Conservation (phyloP, 2,113 vertebrate species). For the Chionis minor region DNA sequence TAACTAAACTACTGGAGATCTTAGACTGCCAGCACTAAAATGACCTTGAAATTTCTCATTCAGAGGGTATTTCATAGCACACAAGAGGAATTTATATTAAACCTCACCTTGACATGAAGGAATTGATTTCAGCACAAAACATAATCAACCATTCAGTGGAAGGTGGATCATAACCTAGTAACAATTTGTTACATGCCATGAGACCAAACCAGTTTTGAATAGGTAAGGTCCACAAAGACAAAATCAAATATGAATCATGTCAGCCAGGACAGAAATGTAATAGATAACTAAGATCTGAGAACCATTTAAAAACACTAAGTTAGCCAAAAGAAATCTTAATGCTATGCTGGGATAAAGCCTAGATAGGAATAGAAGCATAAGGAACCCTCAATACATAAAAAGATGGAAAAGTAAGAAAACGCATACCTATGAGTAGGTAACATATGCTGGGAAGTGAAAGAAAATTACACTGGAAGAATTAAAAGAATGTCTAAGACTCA, state of each 20-base stretch:
- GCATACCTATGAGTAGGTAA: neutral
- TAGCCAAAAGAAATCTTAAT: neutral
- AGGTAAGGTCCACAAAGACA: neutral
- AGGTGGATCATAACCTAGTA: neutral
- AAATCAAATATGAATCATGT: neutral
- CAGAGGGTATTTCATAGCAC: neutral
- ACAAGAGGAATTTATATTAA: neutral
- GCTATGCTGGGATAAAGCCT: neutral
- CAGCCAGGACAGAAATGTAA: neutral
- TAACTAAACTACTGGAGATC: neutral
- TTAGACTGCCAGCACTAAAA: neutral
- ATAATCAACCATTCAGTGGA: neutral
- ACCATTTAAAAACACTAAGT: neutral
- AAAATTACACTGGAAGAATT: neutral
- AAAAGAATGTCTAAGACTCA: neutral
- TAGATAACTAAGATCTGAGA: neutral
- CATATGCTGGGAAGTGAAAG: neutral
- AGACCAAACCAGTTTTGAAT: neutral
- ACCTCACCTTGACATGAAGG: neutral
- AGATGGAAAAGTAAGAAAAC: neutral
- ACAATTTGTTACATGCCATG: neutral
- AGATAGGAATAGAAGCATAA: neutral
- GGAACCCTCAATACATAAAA: neutral
- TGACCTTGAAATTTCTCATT: conserved; percentile 14
- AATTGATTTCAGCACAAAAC: neutral